Base-by-base conservation (phyloP, 2,113 vertebrate species). In the Notiomystis cincta region DNA sequence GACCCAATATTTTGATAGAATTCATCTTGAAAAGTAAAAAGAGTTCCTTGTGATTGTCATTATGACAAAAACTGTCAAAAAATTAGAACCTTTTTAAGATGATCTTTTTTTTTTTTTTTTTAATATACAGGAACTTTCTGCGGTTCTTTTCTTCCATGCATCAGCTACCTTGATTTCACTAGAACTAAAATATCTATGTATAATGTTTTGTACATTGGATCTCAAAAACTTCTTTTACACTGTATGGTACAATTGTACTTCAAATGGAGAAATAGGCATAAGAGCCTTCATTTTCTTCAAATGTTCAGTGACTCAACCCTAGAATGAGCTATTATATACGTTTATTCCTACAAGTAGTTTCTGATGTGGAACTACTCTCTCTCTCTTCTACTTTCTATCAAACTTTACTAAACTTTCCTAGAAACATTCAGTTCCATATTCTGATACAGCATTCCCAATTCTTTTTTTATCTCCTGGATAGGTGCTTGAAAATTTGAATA, bases 281-380 rank as follows among this genome's bases (percentile, higher is more conserved):
- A 17, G 4, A 45, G 3, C 2, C 11, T 78, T 28, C 2, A 27
- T 56, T 69, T 79, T 67, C n/a, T 40, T 33, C 12, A 57, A 60
- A 6, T 27, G 3, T 11, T 67, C 10, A 22, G 5, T 35, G 23
- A 8, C 6, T 82, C 2, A 70, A 1, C 3, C 11, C 1, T 5
- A 21, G 22, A 71, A 75, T n/a, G 4, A 47, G 4, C 13, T 73
- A 15, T 19, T 47, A 19, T 12, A 13, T 30, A 11, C 9, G 4
- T 27, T 84, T 67, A 76, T 44, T 87, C 10, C 5, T 25, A 33
- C 6, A 42, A 35, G 15, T 33, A 84, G 6, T 42, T 19, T 51
- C n/a, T 79, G 4, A n/a, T 48, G 5, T 60, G 15, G 10, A 72
- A 25, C 15, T 19, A 6, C 1, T 50, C 3, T 61, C 7, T 48